These are phyloP conservation scores for Lepidocolaptes lacrymiger DNA, from an alignment of 2,797 vertebrate genomes.

Conservation along the genomic window DNA sequence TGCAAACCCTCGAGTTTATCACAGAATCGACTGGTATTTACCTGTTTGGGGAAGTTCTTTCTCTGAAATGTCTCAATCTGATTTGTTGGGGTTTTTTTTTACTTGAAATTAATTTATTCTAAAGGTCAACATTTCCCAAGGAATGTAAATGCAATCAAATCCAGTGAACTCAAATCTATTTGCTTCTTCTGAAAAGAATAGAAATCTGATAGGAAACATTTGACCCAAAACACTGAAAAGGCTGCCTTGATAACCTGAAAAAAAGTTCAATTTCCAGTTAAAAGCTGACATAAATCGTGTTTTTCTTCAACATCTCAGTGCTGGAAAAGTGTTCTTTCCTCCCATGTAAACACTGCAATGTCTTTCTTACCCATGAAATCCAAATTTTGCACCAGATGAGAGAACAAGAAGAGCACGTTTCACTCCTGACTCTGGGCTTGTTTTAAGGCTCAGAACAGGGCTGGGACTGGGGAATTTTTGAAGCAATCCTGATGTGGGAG, in stretches of 20 bases:
- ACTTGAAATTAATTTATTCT: background rate
- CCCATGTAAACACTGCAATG: background rate
- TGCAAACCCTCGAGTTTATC: background rate
- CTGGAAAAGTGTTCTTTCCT: background rate
- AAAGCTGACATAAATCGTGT: background rate
- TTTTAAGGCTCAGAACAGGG: background rate
- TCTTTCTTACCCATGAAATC: background rate
- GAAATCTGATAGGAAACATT: background rate
- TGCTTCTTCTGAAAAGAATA: background rate
- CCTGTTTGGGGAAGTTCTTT: background rate
- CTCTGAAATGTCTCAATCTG: background rate
- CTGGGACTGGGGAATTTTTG: background rate
- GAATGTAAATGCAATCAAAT: background rate
- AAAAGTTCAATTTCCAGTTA: background rate
- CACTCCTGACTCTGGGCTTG: background rate
- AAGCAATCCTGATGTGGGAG: background rate
- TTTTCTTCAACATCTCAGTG: background rate
- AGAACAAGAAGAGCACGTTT: background rate
- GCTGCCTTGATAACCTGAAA: background rate
- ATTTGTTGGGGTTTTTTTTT: background rate
- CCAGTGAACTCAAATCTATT: background rate
- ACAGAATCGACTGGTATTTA: background rate
- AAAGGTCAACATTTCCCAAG: background rate
- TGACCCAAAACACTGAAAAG: background rate
- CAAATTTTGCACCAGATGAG: background rate